Percentiles rank a stretch among this genome's conserved stretches.
Conservation (phyloP, 2,113 vertebrate species). For the Morone chrysops region DNA sequence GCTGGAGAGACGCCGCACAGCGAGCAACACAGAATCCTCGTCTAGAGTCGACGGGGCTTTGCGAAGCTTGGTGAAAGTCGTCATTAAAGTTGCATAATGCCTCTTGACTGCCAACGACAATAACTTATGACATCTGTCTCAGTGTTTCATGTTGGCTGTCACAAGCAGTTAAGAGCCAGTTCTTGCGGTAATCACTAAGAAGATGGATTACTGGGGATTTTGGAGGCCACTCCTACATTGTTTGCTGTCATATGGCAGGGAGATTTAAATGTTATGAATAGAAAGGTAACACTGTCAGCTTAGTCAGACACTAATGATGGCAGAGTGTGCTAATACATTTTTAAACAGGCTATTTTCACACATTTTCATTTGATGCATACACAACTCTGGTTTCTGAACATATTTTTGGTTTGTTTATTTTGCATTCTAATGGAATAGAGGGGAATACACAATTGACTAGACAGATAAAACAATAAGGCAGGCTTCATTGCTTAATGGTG, state of each 20-base stretch:
- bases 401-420: conserved; percentile 10
- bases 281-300: conserved; percentile 57
- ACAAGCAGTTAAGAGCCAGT: conserved; percentile 66
- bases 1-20: conserved; percentile 17
- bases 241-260: conserved; percentile 55
- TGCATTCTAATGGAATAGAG: conserved; percentile 14
- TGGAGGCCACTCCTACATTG: conserved; percentile 65
- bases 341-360: conserved; percentile 21
- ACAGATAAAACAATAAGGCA: background rate
- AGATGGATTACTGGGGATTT: conserved; percentile 70
- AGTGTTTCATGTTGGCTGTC: conserved; percentile 72
- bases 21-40: conserved; percentile 14
- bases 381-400: background rate
- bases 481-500: background rate
- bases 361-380: conserved; percentile 3
- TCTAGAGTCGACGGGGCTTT: conserved; percentile 48
- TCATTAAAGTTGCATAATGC: conserved; percentile 81
- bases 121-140: conserved; percentile 79
- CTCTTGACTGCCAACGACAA: conserved; percentile 71
- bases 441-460: background rate
- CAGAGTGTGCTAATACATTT: conserved; percentile 18
- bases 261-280: conserved; percentile 59
- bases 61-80: conserved; percentile 71
- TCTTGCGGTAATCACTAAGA: conserved; percentile 60
- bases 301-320: conserved; percentile 29